Evolutionary conservation across 2,113 vertebrate species (phyloP).

Genomic region (Xiphias gladius): DNA sequence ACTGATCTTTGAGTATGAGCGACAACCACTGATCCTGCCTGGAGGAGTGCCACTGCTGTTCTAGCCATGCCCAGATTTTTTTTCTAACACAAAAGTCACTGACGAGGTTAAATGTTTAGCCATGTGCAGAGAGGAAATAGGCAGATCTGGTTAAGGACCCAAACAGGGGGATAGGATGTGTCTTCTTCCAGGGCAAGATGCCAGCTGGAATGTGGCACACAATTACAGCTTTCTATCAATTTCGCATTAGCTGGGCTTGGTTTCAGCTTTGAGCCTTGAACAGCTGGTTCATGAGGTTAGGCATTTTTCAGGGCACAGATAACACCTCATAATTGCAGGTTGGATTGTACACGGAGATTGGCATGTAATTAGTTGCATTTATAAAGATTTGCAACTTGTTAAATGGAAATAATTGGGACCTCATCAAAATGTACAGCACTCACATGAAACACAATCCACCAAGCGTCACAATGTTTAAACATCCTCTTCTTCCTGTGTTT

Average conservation of each 20-base stretch:
- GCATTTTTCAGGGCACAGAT: conserved; percentile 57
- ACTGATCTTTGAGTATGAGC: conserved; percentile 63
- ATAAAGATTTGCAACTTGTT: conserved; percentile 39
- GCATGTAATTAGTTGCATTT: conserved; percentile 39
- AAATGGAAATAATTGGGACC: conserved; percentile 17
- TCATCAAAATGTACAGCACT: neutral
- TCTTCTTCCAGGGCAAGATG: conserved; percentile 61
- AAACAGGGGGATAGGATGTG: conserved; percentile 40
- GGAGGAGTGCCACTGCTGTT: conserved; percentile 66
- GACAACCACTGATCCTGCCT: conserved; percentile 71
- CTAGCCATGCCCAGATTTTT: conserved; percentile 60
- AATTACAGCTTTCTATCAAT: conserved; percentile 69
- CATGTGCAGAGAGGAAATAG: conserved; percentile 62
- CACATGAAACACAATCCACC: neutral
- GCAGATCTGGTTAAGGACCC: conserved; percentile 63
- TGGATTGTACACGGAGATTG: conserved; percentile 32
- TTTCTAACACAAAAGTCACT: conserved; percentile 61
- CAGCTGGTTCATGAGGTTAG: conserved; percentile 69
- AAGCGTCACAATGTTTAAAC: neutral
- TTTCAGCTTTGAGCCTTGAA: conserved; percentile 54
- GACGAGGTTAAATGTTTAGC: conserved; percentile 78
- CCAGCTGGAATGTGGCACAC: conserved; percentile 71
- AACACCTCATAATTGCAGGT: conserved; percentile 53
- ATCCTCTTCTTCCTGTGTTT: neutral
- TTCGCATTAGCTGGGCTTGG: conserved; percentile 59